Percentiles rank a stretch among this genome's conserved stretches.
Evolutionary conservation across 1,140 invertebrate species (phyloP).

Genomic region (Orius laevigatus): DNA sequence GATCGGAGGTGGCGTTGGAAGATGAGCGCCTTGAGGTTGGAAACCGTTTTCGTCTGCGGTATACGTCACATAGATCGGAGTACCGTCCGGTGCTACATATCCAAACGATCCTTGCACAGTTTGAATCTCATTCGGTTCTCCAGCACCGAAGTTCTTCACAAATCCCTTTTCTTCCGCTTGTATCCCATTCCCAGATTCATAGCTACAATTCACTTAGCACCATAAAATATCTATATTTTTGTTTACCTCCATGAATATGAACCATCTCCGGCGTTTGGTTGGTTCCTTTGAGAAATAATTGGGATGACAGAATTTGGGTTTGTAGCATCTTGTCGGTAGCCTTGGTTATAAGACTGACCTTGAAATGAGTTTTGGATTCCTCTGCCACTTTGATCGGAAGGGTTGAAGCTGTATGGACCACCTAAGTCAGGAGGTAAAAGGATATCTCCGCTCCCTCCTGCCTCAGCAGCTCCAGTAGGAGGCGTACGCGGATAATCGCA

Average conservation of each 20-base stretch:
- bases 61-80: constrained; percentile 9
- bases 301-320: constrained; percentile 17
- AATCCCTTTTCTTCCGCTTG: constrained; percentile 39
- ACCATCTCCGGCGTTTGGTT: constrained; percentile 17
- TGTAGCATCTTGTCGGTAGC: not conserved
- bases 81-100: constrained; percentile 31
- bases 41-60: constrained; percentile 18
- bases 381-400: too few species aligned
- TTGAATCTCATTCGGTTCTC: constrained; percentile 30
- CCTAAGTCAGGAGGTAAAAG: constrained; percentile 8
- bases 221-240: not conserved
- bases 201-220: not conserved
- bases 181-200: constrained; percentile 54
- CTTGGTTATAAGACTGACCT: constrained; percentile 2
- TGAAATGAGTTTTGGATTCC: too few species aligned
- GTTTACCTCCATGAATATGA: constrained; percentile 19
- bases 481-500: constrained; percentile 41
- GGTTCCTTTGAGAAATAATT: constrained; percentile 16
- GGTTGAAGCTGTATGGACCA: too few species aligned
- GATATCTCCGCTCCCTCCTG: constrained; percentile 12
- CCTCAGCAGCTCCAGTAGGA: constrained; percentile 31
- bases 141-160: constrained; percentile 24
- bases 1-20: constrained; percentile 19
- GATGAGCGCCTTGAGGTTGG: constrained; percentile 15
- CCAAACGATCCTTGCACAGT: constrained; percentile 43